Evolutionary conservation across 2,888 invertebrate genomes (phyloP).

Genomic region (Eupithecia centaureata): DNA sequence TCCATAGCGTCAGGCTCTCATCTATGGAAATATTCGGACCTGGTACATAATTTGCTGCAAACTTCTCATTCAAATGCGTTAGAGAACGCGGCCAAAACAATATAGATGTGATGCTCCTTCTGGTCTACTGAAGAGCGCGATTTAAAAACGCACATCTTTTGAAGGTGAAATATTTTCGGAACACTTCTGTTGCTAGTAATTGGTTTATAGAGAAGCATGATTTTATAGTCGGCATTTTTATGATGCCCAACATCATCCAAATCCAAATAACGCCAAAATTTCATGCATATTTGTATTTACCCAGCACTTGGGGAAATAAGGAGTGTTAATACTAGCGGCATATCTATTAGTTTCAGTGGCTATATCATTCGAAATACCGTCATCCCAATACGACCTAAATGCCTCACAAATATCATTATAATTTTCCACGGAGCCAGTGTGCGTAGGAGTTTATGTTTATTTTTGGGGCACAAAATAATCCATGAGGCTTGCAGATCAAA

Average conservation of each 20-base stretch:
- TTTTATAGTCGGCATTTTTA: not conserved
- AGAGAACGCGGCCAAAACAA: conserved; percentile 5
- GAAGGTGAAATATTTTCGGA: conserved; percentile 1
- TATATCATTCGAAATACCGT: not conserved
- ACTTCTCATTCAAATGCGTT: conserved; percentile 4
- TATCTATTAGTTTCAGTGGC: not conserved
- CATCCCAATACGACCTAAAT: not conserved
- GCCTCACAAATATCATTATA: not conserved
- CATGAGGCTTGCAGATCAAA: too few species aligned
- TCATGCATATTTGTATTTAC: not conserved
- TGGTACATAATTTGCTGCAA: not conserved
- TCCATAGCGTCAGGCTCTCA: conserved; percentile 2
- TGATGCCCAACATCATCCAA: not conserved
- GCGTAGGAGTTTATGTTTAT: too few species aligned
- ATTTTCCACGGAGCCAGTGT: not conserved
- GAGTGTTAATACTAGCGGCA: not conserved
- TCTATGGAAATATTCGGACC: not conserved
- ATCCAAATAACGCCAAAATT: not conserved
- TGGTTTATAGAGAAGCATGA: not conserved
- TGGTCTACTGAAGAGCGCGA: conserved; percentile 2
- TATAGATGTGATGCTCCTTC: not conserved
- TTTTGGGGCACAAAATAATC: too few species aligned
- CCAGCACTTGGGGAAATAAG: not conserved
- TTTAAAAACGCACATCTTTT: not conserved
- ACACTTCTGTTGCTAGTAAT: not conserved